Conservation (phyloP, 2,797 vertebrate genomes). For the Trachops cirrhosus region DNA sequence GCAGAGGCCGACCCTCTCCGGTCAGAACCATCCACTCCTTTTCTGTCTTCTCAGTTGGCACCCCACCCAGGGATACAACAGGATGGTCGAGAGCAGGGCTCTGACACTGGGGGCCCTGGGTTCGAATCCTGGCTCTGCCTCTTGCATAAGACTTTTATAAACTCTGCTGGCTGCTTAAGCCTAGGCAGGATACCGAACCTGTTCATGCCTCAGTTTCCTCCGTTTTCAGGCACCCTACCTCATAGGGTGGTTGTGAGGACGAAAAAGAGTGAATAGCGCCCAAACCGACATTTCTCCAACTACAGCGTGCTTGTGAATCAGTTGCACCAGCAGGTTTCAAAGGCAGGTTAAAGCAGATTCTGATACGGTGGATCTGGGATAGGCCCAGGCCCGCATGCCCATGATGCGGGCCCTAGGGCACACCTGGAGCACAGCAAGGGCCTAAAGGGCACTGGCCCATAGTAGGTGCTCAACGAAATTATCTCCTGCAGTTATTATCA, state of each 20-base stretch:
- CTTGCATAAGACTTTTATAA: not conserved
- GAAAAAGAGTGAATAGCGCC: not conserved
- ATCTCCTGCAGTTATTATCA: not conserved
- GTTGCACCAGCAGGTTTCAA: not conserved
- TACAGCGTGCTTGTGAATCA: not conserved
- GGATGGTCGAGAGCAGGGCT: not conserved
- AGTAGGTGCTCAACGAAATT: not conserved
- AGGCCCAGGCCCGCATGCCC: fast-evolving
- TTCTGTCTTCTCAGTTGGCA: not conserved
- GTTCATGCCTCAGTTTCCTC: not conserved
- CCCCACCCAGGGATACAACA: fast-evolving
- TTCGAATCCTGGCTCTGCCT: not conserved
- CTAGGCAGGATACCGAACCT: not conserved
- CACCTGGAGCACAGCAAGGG: not conserved
- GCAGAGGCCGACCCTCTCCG: not conserved
- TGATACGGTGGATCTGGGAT: fast-evolving
- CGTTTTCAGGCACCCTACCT: not conserved
- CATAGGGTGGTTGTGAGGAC: not conserved
- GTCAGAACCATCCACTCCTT: not conserved
- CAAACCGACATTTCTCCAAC: not conserved
- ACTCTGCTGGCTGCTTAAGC: not conserved
- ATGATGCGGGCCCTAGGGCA: not conserved
- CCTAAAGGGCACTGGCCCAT: too few relatives aligned
- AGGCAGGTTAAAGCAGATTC: not conserved
- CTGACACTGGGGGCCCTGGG: not conserved